A percentile compares a stretch with the other conserved stretches of the same genome.
phyloP scores from a whole-genome alignment of 2,888 invertebrate genomes.

The Caenorhabditis sulstoni region DNA sequence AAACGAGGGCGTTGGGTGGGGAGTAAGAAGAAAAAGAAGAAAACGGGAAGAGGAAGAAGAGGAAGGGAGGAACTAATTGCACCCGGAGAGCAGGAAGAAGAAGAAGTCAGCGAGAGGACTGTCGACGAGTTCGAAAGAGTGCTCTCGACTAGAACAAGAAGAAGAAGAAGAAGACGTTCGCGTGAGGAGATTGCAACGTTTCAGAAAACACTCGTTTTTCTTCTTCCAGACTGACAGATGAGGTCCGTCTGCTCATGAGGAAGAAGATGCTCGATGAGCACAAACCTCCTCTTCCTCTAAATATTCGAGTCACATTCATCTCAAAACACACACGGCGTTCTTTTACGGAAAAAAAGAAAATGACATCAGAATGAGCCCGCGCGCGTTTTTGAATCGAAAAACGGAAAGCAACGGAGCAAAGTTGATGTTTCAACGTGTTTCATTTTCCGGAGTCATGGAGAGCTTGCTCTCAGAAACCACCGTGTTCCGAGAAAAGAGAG shows the following conservation, averaged over 20 bases:
- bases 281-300: too few species aligned
- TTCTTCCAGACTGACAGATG: too few species aligned
- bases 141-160: too few species aligned
- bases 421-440: conserved; percentile 35
- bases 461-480: conserved; percentile 28
- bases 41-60: background rate
- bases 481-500: conserved; percentile 7
- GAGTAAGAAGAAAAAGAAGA: background rate
- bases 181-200: too few species aligned
- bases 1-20: conserved; percentile 19
- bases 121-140: too few species aligned
- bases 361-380: background rate
- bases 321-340: too few species aligned
- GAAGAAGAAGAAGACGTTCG: too few species aligned
- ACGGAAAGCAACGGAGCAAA: background rate
- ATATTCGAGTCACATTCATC: too few species aligned
- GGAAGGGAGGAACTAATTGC: background rate
- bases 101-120: too few species aligned
- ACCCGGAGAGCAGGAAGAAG: background rate
- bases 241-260: too few species aligned
- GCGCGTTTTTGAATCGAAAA: background rate
- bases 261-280: too few species aligned
- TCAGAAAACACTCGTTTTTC: too few species aligned
- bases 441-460: conserved; percentile 30
- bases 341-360: background rate